Base-by-base conservation (phyloP, 2,888 invertebrate species). In the Teleiodes luculella region DNA sequence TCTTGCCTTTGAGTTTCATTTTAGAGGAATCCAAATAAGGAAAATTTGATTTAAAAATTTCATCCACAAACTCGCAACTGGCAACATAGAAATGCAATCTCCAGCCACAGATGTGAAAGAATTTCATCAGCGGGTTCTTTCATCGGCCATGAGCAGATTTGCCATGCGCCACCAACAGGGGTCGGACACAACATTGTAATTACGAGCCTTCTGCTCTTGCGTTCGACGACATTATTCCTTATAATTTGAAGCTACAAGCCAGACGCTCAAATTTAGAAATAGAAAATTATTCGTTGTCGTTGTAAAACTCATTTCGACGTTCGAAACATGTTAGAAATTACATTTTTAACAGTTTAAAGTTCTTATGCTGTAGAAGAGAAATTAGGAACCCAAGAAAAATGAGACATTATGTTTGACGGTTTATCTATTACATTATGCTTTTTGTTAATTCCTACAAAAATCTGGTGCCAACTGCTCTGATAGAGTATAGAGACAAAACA, bases 21-120 rank as follows among this genome's bases (percentile, higher is more conserved):
- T n/a, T n/a, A n/a, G n/a, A n/a, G n/a, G n/a, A n/a, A n/a, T n/a
- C n/a, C n/a, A n/a, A n/a, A n/a, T n/a, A n/a, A 33, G 5, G 11
- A n/a, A 33, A 2, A 2, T 10, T 33, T 8, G 3, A 11, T 33
- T 11, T 33, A 33, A n/a, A 11, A 33, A n/a, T 33, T 8, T 33
- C n/a, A 11, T 11, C 33, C n/a, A n/a, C 10, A 33, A 11, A 33
- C 33, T n/a, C 4, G 10, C 33, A 33, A 33, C 33, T n/a, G 11
- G 10, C 33, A 33, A 33, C 10, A 33, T 33, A 33, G 5, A 11
- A n/a, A 33, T n/a, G 33, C 33, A n/a, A n/a, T 33, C 2, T 13
- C 41, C 53, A 57, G 71, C 55, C 68, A 57, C 75, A 77, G 78
- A 74, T 78, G 76, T 69, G 68, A 62, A 72, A 67, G 74, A 70